Evolutionary conservation across 92 coral and sea anemone species (phyloP), one percentile per base, ranked within the genome.

Genomic region (Siderastrea radians): DNA sequence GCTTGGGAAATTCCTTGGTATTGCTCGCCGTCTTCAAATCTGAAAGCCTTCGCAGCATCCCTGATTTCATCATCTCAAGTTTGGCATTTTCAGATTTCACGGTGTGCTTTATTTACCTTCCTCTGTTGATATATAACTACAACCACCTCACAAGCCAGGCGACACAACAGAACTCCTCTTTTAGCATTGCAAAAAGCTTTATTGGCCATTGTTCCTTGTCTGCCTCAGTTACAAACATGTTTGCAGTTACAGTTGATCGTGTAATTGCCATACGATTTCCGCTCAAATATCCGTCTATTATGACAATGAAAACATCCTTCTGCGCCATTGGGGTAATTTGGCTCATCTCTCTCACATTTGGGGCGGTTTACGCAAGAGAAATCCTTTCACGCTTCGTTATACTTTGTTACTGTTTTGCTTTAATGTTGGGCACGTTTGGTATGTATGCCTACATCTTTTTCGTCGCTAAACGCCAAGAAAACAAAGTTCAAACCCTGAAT

Each of bases 41-140:
- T 65, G 57, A 83, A 60, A 74, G 59, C 78, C 74, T 91, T 74
- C 87, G 89, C 48, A 64, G 84, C 45, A 68, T 90, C 3, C 88
- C 96, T 8, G 94, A 91, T 46, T 78, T 94, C 70, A 84, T 94
- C 71, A 94, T 94, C 48, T 85, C 87, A 72, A 94, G 96, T 70
- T 74, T 94, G 52, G 94, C 96, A 14, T 54, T 64, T 9, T 90
- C 96, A 4, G 96, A 94, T 74, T 55, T 94, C 13, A 52, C 87
- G 4, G 95, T 94, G 1, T 77, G 81, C 44, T 58, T 45, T 6
- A 58, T 66, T 10, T 82, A 91, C 51, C 77, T 88, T 47, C 94
- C 96, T 0, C 6, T 88, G 75, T 16, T 72, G 46, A 84, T 86
- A 7, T 82, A 55, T 13, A 54, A 61, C 52, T 80, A 50, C 75